These are phyloP conservation scores for Stegostoma tigrinum DNA, from an alignment of 2,113 vertebrate species.

Conservation along the genomic window DNA sequence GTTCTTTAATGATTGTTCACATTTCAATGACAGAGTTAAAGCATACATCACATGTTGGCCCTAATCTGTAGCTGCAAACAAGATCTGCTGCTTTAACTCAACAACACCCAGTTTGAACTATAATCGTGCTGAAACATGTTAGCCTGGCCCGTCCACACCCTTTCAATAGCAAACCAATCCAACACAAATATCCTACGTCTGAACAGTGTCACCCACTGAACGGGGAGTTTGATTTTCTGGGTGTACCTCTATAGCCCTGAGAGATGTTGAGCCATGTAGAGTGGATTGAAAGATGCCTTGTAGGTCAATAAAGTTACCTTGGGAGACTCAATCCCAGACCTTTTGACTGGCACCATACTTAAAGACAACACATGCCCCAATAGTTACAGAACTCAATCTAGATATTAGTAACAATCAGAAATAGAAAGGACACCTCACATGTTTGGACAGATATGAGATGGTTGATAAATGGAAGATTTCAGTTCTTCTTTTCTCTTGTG, in stretches of 20 bases:
- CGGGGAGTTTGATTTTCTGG: background rate
- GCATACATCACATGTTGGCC: background rate
- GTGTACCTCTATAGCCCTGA: background rate
- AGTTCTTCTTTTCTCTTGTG: background rate
- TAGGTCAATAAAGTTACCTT: background rate
- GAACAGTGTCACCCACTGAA: background rate
- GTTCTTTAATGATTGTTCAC: background rate
- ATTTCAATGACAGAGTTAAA: background rate
- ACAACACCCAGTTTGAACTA: background rate
- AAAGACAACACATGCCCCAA: background rate
- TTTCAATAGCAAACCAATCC: background rate
- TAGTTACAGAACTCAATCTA: background rate
- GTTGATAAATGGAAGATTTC: background rate
- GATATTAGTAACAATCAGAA: background rate
- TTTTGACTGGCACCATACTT: background rate
- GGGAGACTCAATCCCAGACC: background rate
- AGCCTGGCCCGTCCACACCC: background rate
- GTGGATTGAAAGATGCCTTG: background rate
- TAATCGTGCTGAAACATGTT: slow-evolving; percentile 13
- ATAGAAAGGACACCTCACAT: background rate
- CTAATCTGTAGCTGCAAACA: background rate
- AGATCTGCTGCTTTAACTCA: background rate
- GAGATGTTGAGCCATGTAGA: background rate
- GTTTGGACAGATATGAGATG: background rate
- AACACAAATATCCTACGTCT: background rate